Base-by-base conservation (phyloP, 2,888 invertebrate genomes). In the Physocephala rufipes region DNA sequence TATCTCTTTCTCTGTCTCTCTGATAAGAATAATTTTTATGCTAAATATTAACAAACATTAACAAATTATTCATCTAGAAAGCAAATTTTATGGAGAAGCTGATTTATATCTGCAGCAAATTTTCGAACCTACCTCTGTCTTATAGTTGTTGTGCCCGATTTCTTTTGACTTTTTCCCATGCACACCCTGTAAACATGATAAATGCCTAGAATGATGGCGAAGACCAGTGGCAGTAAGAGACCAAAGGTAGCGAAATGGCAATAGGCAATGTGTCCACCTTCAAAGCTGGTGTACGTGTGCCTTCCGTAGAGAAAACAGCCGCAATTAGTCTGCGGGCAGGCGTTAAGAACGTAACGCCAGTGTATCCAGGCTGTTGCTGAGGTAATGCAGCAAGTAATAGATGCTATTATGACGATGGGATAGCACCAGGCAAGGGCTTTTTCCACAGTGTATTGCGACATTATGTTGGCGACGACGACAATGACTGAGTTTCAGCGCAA, bases 161-260 rank as follows among this genome's bases (percentile, higher is more conserved):
- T 83, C 55, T 82, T 80, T 76, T 89, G 85, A 5, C 90, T 89
- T 79, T 87, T 88, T 77, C 88, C 89, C 72, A 90, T 90, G 78
- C 90, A 90, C 24, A 91, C 90, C 81, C 92, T 87, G 81, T 90
- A 91, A 79, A 91, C 90, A 82, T 92, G 92, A 79, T 90, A 92
- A 71, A 90, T 86, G 3, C 89, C 88, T 86, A 92, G 88, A n/a
- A 90, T 87, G 9, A 91, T 80, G 24, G 89, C 88, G 79, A 91
- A 90, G n/a, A 89, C 85, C 43, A 92, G 83, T 43, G 91, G 88
- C 16, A 91, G 87, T 13, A 92, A 76, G 1, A 91, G 89, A 2
- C 91, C 92, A 78, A 90, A 90, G 68, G 91, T 89, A n/a, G 90
- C 89, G 87, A 89, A 92, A 74, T 91, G 85, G 77, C 92, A 92